phyloP scores from a whole-genome alignment of 2,113 vertebrate species.

The Mesembrinibis cayennensis region DNA sequence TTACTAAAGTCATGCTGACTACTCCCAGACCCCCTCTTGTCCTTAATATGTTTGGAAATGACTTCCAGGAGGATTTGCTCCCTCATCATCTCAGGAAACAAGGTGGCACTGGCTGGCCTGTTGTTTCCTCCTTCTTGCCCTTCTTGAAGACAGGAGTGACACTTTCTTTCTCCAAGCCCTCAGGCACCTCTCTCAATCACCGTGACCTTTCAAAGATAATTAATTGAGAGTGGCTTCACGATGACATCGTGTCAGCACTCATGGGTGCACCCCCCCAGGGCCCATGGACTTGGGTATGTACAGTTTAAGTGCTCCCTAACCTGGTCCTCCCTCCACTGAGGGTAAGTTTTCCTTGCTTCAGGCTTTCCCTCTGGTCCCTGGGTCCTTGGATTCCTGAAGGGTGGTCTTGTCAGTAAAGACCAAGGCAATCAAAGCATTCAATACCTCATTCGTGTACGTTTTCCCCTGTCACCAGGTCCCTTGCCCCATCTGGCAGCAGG shows the following conservation, averaged over 20 bases:
- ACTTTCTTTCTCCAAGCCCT: background rate
- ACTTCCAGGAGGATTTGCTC: background rate
- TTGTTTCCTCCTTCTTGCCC: background rate
- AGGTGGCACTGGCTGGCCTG: background rate
- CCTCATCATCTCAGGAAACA: background rate
- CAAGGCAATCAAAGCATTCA: background rate
- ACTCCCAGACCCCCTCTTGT: background rate
- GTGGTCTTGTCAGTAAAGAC: background rate
- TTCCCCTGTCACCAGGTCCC: background rate
- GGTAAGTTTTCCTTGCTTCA: background rate
- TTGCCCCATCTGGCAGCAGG: background rate
- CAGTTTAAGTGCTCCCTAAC: background rate
- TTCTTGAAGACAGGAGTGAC: background rate
- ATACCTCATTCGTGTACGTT: background rate
- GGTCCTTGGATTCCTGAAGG: background rate
- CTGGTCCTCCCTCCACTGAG: background rate
- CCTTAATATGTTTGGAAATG: background rate
- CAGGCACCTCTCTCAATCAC: background rate
- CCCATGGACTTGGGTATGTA: background rate
- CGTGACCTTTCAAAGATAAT: background rate
- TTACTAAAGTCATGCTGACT: background rate
- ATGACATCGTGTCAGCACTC: background rate
- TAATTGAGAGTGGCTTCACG: background rate
- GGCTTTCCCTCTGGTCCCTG: background rate
- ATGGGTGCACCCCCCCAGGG: background rate